phyloP scores from a whole-genome alignment of 2,888 invertebrate genomes.

The Chrysina gloriosa region DNA sequence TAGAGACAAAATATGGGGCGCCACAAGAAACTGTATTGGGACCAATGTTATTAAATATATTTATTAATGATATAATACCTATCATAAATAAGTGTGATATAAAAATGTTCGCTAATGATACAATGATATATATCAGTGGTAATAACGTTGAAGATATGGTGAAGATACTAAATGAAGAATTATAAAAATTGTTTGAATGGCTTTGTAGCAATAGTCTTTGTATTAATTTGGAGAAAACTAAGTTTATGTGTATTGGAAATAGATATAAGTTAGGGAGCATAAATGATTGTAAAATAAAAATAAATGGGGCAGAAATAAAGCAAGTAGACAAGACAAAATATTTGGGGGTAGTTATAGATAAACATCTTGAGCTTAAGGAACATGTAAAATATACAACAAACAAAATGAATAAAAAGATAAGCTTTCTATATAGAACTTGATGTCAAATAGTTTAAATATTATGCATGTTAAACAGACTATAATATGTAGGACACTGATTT shows the following conservation, averaged over 20 bases:
- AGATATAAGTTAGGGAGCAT: too few relatives aligned
- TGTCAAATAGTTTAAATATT: neutral
- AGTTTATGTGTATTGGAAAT: too few relatives aligned
- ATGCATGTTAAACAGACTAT: neutral
- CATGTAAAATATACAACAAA: too few relatives aligned
- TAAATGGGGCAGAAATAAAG: too few relatives aligned
- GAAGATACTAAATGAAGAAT: neutral
- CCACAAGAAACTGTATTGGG: neutral
- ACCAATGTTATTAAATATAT: neutral
- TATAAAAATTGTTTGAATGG: neutral
- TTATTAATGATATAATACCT: neutral
- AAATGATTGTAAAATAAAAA: too few relatives aligned
- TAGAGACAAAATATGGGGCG: neutral
- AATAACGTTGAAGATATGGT: too few relatives aligned
- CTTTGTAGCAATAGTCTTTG: neutral
- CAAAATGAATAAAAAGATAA: too few relatives aligned
- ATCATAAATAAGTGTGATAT: neutral
- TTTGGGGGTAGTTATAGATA: too few relatives aligned
- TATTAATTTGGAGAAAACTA: too few relatives aligned
- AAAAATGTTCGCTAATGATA: neutral
- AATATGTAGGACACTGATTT: neutral
- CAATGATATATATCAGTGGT: too few relatives aligned
- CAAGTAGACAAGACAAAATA: too few relatives aligned
- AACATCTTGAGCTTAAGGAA: too few relatives aligned
- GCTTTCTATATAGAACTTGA: neutral